Conservation (phyloP, 2,888 invertebrate genomes). For the Actias luna region DNA sequence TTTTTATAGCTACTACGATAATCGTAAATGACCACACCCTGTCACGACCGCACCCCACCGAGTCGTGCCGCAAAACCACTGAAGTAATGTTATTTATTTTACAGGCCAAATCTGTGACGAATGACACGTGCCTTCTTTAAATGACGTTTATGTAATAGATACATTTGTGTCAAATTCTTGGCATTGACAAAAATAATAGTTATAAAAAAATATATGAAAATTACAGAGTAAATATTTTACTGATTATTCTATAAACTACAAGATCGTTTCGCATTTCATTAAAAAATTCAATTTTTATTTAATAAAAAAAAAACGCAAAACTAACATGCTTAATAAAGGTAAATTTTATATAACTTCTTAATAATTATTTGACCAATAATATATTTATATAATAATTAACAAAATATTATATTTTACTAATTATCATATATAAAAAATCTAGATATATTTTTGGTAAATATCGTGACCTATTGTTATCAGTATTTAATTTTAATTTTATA, state of each 20-base stretch:
- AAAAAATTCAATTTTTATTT: no score
- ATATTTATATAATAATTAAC: no score
- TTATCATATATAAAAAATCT: no score
- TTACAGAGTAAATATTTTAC: background rate
- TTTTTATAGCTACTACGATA: constrained; percentile 44
- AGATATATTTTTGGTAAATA: no score
- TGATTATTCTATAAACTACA: background rate
- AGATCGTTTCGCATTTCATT: no score
- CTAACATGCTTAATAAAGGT: no score
- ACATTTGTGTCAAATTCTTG: background rate
- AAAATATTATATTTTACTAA: no score
- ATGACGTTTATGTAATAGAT: constrained; percentile 11
- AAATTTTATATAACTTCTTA: no score
- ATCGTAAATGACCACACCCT: constrained; percentile 64
- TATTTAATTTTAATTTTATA: no score
- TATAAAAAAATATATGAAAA: background rate
- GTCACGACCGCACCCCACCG: constrained; percentile 54
- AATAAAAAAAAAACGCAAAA: no score
- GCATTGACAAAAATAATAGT: background rate
- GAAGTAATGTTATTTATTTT: constrained; percentile 65
- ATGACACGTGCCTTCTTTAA: constrained; percentile 46
- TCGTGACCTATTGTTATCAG: no score
- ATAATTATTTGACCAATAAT: no score
- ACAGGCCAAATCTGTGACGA: constrained; percentile 65
- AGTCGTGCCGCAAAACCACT: constrained; percentile 55